Conservation (phyloP, 2,113 vertebrate genomes). For the Mionectes macconnelli region DNA sequence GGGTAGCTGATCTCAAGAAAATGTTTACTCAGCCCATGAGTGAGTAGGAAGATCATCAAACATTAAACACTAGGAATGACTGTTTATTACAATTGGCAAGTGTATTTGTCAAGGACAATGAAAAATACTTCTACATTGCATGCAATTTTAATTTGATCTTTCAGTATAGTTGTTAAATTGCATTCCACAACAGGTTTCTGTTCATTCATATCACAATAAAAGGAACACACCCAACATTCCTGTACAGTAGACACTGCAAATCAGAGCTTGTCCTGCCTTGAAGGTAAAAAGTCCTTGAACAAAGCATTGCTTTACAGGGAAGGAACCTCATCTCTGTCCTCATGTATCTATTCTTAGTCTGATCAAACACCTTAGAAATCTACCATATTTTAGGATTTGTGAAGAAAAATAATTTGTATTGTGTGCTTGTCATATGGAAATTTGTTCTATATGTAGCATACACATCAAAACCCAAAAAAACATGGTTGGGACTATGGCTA, state of each 20-base stretch:
- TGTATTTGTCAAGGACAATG: background rate
- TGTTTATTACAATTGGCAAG: background rate
- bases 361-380: background rate
- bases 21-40: background rate
- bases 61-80: background rate
- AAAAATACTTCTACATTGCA: background rate
- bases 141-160: background rate
- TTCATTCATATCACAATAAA: slow-evolving; percentile 36
- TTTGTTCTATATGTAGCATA: background rate
- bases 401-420: background rate
- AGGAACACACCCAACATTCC: slow-evolving; percentile 57
- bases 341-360: background rate
- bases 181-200: slow-evolving; percentile 33
- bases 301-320: slow-evolving; percentile 18
- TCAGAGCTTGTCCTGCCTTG: slow-evolving; percentile 59
- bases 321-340: background rate
- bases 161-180: background rate
- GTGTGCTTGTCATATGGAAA: background rate
- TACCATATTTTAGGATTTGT: background rate
- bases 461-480: background rate
- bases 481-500: background rate
- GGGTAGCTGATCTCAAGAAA: background rate
- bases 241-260: slow-evolving; percentile 18
- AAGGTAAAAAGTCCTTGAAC: slow-evolving; percentile 31
- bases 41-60: background rate